phyloP scores from a whole-genome alignment of 37 sponge, comb jelly and placozoan genomes.

The Mnemiopsis leidyi region DNA sequence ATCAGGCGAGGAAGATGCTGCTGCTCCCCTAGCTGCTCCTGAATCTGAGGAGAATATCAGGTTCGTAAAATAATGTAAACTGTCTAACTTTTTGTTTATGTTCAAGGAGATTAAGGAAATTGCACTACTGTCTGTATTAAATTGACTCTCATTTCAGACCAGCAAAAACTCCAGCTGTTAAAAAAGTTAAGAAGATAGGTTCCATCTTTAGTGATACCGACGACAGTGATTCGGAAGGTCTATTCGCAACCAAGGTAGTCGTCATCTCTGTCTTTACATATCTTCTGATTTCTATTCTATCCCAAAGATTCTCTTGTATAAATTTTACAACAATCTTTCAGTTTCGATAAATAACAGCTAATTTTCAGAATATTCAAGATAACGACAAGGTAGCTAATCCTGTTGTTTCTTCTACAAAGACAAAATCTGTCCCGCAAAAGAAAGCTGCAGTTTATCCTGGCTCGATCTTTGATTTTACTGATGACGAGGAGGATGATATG shows the following conservation, averaged over 20 bases:
- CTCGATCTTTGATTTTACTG: not conserved
- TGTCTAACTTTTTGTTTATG: too few relatives aligned
- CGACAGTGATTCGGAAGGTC: not conserved
- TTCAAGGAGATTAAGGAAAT: too few relatives aligned
- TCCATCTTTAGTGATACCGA: not conserved
- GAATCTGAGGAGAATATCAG: not conserved
- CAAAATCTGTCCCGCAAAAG: not conserved
- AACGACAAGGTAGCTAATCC: not conserved
- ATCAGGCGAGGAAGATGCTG: not conserved
- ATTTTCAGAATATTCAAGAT: not conserved
- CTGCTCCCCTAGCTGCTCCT: too few relatives aligned
- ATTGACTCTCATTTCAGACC: not conserved
- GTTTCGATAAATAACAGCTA: too few relatives aligned
- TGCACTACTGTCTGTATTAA: too few relatives aligned
- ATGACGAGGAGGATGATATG: not conserved
- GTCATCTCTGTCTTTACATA: too few relatives aligned
- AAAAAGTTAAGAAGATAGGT: not conserved
- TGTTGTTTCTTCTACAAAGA: not conserved
- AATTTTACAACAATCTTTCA: too few relatives aligned
- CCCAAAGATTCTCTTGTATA: too few relatives aligned
- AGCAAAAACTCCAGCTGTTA: not conserved
- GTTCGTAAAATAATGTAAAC: not conserved
- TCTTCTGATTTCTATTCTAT: too few relatives aligned
- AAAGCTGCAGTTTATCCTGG: not conserved
- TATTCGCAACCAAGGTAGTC: not conserved